Conservation (phyloP, 1,140 invertebrate species). For the Atta colombica region DNA sequence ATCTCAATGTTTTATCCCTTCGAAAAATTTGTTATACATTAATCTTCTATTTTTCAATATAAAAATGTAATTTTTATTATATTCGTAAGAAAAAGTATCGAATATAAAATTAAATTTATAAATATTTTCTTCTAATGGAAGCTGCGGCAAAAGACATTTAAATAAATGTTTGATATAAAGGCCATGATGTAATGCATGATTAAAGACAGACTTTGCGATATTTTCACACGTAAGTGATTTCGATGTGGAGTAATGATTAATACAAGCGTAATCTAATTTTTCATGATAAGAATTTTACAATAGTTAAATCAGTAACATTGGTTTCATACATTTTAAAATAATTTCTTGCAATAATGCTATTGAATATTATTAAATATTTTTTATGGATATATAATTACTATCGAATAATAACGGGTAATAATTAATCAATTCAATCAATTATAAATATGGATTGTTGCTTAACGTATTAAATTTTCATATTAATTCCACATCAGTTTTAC, state of each 20-base stretch:
- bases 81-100: background rate
- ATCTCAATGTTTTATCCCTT: background rate
- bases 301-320: background rate
- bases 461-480: background rate
- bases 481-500: background rate
- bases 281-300: background rate
- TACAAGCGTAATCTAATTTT: background rate
- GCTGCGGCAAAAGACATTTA: background rate
- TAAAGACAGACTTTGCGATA: too few relatives aligned
- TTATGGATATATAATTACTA: background rate
- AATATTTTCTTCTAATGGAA: background rate
- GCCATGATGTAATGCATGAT: too few relatives aligned
- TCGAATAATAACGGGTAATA: background rate
- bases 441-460: background rate
- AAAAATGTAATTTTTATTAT: background rate
- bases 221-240: too few relatives aligned
- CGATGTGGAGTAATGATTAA: too few relatives aligned
- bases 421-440: slow-evolving; percentile 4
- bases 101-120: background rate
- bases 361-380: slow-evolving; percentile 6
- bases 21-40: background rate
- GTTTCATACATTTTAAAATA: background rate
- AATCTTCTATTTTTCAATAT: background rate
- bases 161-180: background rate
- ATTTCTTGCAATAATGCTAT: background rate